Percentiles rank a stretch among this genome's conserved stretches.
Conservation (phyloP, 1,140 invertebrate species). For the Brachionus plicatilis region DNA sequence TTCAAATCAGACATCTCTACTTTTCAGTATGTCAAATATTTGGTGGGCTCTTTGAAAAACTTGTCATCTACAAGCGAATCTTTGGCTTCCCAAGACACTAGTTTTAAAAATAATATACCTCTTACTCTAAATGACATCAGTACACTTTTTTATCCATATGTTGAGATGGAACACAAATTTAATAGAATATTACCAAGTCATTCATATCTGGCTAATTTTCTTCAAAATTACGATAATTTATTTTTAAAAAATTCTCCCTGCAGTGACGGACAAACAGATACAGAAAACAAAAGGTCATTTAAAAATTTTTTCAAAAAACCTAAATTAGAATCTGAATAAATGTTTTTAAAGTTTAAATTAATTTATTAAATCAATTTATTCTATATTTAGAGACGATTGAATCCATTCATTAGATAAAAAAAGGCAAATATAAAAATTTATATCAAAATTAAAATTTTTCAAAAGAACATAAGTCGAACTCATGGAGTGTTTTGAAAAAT, state of each 20-base stretch:
- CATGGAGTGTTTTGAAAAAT: too few species aligned
- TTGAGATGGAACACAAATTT: conserved; percentile 8
- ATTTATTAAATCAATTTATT: not conserved
- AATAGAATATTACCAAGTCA: conserved; percentile 14
- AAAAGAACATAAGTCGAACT: too few species aligned
- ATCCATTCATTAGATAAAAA: too few species aligned
- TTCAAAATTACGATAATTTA: conserved; percentile 9
- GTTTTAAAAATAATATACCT: not conserved
- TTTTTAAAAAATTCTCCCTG: not conserved
- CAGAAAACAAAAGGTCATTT: not conserved
- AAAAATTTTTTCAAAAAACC: conserved; percentile 11
- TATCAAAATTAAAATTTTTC: too few species aligned
- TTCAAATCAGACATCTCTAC: not conserved
- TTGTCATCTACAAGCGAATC: not conserved
- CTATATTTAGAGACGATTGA: too few species aligned
- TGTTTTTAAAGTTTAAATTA: not conserved
- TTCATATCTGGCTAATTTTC: conserved; percentile 2
- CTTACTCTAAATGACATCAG: not conserved
- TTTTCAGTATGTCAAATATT: conserved; percentile 24
- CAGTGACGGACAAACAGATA: not conserved
- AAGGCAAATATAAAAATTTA: too few species aligned
- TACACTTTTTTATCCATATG: conserved; percentile 31
- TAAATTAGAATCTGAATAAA: not conserved
- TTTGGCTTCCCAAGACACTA: not conserved
- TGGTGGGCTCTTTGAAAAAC: conserved; percentile 1